Evolutionary conservation across 2,113 vertebrate species (phyloP).

Genomic region (Addax nasomaculatus): DNA sequence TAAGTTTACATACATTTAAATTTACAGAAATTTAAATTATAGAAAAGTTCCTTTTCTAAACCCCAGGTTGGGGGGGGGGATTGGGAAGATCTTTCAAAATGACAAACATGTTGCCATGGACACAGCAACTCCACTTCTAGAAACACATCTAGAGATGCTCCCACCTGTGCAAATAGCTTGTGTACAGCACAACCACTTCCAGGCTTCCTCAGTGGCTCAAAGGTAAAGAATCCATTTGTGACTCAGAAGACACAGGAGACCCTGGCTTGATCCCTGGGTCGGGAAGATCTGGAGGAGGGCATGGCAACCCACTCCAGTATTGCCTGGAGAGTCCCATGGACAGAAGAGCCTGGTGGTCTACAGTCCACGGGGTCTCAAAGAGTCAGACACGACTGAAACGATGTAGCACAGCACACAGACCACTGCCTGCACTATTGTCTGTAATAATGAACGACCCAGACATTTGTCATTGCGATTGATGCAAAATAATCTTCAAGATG

Average conservation of each 20-base stretch:
- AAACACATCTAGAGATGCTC: neutral
- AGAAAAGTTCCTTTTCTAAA: neutral
- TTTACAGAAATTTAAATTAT: neutral
- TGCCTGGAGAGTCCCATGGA: neutral
- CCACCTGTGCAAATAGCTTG: neutral
- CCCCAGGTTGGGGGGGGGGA: accelerated
- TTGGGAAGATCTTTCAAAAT: neutral
- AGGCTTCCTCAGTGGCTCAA: neutral
- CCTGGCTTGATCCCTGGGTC: neutral
- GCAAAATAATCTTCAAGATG: neutral
- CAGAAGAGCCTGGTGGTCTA: neutral
- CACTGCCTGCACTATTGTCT: neutral
- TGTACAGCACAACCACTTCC: neutral
- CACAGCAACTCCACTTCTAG: neutral
- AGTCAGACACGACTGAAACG: neutral
- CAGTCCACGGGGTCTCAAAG: neutral
- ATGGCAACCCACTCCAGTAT: neutral
- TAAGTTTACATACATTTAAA: neutral
- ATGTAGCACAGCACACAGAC: neutral
- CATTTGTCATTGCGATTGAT: accelerated
- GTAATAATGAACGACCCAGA: neutral
- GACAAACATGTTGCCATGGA: neutral
- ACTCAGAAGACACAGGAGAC: neutral
- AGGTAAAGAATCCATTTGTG: neutral
- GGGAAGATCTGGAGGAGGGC: neutral